phyloP scores from a whole-genome alignment of 2,113 vertebrate species.

The Chaetorhynchus papuensis region DNA sequence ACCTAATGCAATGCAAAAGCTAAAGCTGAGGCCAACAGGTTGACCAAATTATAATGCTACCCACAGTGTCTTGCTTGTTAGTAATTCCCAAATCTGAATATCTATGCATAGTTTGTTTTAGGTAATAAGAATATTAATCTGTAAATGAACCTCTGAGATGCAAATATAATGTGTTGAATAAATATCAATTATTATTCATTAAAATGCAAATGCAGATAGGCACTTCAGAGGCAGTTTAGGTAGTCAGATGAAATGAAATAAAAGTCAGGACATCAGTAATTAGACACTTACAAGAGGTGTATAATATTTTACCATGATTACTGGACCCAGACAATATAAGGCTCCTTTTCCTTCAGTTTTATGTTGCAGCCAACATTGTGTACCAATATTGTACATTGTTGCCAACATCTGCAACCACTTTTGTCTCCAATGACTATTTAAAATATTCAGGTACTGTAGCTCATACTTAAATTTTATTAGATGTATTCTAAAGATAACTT shows the following conservation, averaged over 20 bases:
- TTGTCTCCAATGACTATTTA: not conserved
- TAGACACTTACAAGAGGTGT: not conserved
- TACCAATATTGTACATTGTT: not conserved
- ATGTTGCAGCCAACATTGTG: not conserved
- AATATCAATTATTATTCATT: slow-evolving; percentile 53
- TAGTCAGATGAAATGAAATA: not conserved
- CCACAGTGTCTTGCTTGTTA: not conserved
- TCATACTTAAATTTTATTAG: slow-evolving; percentile 8
- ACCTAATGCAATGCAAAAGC: not conserved
- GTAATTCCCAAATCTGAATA: not conserved
- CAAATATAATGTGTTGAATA: not conserved
- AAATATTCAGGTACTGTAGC: not conserved
- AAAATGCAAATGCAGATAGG: slow-evolving; percentile 11
- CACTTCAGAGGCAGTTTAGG: not conserved
- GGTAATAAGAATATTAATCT: slow-evolving; percentile 32
- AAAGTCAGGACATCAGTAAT: not conserved
- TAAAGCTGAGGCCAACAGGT: not conserved
- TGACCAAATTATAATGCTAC: not conserved
- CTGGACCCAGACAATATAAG: not conserved
- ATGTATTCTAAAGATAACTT: not conserved
- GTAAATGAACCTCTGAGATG: not conserved
- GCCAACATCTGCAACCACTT: not conserved
- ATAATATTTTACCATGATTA: not conserved
- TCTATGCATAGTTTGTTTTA: not conserved
- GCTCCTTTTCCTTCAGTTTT: not conserved